phyloP scores from a whole-genome alignment of 2,797 vertebrate species.

The Neostethus bicornis region DNA sequence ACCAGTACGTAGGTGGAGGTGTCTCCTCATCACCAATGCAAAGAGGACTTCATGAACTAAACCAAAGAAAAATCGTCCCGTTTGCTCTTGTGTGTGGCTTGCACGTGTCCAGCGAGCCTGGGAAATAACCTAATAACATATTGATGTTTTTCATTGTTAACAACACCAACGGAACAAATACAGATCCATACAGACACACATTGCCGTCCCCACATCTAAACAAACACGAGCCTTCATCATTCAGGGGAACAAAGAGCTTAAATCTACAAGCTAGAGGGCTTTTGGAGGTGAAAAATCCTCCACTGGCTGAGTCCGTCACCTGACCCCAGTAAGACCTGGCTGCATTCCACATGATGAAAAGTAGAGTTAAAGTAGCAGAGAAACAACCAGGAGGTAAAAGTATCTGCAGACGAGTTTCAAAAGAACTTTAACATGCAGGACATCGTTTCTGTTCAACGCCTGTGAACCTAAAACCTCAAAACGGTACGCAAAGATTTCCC shows the following conservation, averaged over 20 bases:
- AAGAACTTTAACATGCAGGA: background rate
- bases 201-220: background rate
- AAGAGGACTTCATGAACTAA: constrained; percentile 5
- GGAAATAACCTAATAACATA: background rate
- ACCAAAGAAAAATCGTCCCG: constrained; percentile 1
- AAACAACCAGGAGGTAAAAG: constrained; percentile 9
- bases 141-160: constrained; percentile 10
- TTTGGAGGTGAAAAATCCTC: constrained; percentile 5
- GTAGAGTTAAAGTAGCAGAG: constrained; percentile 4
- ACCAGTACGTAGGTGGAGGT: constrained; percentile 16
- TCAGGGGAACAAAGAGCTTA: constrained; percentile 1
- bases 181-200: background rate
- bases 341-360: constrained; percentile 8
- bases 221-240: constrained; percentile 1
- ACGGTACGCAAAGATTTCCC: background rate
- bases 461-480: background rate
- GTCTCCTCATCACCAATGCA: constrained; percentile 20
- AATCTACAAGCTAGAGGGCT: background rate
- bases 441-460: background rate
- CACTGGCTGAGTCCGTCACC: constrained; percentile 11
- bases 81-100: background rate
- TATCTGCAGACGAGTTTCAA: constrained; percentile 2
- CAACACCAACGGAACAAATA: constrained; percentile 1
- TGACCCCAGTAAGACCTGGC: constrained; percentile 14
- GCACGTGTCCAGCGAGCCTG: background rate